Base-by-base conservation (phyloP, 2,888 invertebrate genomes). In the Tachina lurida region DNA sequence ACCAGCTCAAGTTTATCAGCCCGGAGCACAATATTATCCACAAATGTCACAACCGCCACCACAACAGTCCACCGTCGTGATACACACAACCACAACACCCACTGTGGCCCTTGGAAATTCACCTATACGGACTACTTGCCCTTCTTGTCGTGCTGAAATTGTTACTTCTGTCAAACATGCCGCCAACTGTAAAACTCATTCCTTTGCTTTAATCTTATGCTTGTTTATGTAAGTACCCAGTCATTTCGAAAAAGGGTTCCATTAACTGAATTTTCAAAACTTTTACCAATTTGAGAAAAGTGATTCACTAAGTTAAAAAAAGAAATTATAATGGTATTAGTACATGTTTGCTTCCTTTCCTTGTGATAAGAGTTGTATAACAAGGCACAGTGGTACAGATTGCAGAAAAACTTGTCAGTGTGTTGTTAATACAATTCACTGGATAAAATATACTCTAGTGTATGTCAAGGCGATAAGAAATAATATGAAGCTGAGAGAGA, bases 121-220 rank as follows among this genome's bases (percentile, higher is more conserved):
- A 5, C 91, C 91, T 2, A 87, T 90, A 0, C 90, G 90, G 17
- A 87, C 93, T 12, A 88, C 90, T 2, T 94, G 94, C 81, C 94
- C 93, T 0, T 93, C 94, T 2, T 94, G 94, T 86, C 91, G 90
- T 5, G 92, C 93, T 1, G 92, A 92, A 31, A 91, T 94, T n/a
- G 87, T 93, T 65, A 94, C 94, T 22, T 93, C 91, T 58, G 91
- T 94, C 0, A 90, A 89, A 84, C 90, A 90, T 82, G 88, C 89
- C 8, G 89, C 92, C 17, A 91, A 89, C 8, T 87, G 90, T 9
- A 90, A 90, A 22, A 92, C 92, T 0, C 92, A 92, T 79, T 89
- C 90, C 79, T 91, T 91, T 90, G 92, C 92, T 7, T 81, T 92
- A 41, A 67, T 90, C 12, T 80, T 93, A 7, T 93, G 91, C 67